Percentiles rank a stretch among this genome's conserved stretches.
Evolutionary conservation across 2,113 vertebrate species (phyloP).

Genomic region (Corythaixoides concolor): DNA sequence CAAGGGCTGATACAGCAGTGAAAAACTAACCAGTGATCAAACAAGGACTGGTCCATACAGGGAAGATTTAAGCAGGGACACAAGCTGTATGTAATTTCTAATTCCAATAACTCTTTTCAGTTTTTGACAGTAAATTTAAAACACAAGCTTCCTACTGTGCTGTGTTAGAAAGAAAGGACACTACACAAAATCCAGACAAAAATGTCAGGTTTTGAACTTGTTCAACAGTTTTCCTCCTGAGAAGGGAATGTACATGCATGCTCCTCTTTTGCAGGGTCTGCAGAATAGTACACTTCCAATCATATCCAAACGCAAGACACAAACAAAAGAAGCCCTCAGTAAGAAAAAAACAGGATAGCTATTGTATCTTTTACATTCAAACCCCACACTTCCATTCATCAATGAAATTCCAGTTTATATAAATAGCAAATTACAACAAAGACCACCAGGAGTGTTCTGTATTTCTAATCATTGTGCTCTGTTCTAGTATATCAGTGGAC

Average conservation of each 20-base stretch:
- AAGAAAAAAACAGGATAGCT: background rate
- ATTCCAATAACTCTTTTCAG: background rate
- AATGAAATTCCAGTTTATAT: background rate
- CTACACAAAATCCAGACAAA: background rate
- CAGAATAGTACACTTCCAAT: background rate
- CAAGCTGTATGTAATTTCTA: background rate
- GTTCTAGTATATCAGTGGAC: background rate
- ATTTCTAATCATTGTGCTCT: background rate
- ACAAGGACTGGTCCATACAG: background rate
- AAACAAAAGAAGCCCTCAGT: background rate
- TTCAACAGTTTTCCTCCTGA: background rate
- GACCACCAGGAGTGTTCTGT: background rate
- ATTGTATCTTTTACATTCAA: background rate
- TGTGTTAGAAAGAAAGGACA: background rate
- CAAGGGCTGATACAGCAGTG: background rate
- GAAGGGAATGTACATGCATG: background rate
- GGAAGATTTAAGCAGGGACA: background rate
- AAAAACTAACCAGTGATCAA: background rate
- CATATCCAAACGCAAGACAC: background rate
- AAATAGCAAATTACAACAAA: background rate
- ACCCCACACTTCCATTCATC: background rate
- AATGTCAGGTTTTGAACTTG: background rate
- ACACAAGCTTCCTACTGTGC: background rate
- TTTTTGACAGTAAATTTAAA: background rate
- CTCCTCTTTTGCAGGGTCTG: background rate